Evolutionary conservation across 2,113 vertebrate genomes (phyloP).

Genomic region (Anolis carolinensis): DNA sequence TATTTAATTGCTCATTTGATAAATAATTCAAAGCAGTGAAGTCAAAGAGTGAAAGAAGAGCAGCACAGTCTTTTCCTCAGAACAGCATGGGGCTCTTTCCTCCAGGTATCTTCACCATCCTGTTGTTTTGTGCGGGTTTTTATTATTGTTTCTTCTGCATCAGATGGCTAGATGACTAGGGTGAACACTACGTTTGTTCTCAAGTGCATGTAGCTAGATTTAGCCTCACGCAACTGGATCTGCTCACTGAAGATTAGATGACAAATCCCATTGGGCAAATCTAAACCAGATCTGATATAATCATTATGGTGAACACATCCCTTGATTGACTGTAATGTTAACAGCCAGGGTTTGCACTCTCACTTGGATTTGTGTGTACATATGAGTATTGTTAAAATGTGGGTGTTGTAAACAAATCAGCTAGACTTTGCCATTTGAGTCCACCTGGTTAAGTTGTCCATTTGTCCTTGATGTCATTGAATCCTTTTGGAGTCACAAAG

Average conservation of each 20-base stretch:
- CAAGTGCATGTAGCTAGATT: constrained; percentile 18
- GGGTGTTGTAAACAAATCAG: constrained; percentile 13
- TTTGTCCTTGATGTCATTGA: not conserved
- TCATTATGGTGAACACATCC: constrained; percentile 29
- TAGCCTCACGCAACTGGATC: constrained; percentile 43
- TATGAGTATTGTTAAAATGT: constrained; percentile 61
- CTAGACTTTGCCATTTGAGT: constrained; percentile 52
- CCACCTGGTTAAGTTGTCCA: constrained; percentile 54
- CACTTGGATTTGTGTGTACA: constrained; percentile 52
- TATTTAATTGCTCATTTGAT: constrained; percentile 24
- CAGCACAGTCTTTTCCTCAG: accelerated
- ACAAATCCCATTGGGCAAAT: constrained; percentile 49
- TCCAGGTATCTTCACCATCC: not conserved
- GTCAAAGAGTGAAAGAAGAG: not conserved
- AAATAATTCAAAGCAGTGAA: not conserved
- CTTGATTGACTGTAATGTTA: constrained; percentile 57
- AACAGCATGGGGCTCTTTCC: constrained; percentile 17
- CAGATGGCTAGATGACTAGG: not conserved
- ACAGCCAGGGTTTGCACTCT: constrained; percentile 35
- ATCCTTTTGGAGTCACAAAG: constrained; percentile 10
- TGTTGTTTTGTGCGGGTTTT: not conserved
- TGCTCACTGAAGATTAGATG: constrained; percentile 49
- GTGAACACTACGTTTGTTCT: not conserved
- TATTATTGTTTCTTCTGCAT: not conserved
- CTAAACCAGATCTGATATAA: constrained; percentile 56